A percentile compares a stretch with the other conserved stretches of the same genome.
These are phyloP conservation scores for Ophioninae sp. DNA, from an alignment of 2,888 invertebrate genomes.

Conservation along the genomic window DNA sequence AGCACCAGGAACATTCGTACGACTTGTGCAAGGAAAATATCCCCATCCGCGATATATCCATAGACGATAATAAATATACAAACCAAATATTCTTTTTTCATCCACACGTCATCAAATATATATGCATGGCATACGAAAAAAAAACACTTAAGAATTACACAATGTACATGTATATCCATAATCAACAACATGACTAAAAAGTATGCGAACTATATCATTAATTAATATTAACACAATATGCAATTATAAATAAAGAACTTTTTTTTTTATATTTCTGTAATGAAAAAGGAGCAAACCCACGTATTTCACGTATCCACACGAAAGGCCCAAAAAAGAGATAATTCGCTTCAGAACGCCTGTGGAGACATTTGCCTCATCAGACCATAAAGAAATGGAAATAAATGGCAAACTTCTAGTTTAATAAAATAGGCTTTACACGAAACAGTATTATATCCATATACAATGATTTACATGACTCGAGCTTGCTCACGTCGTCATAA, in stretches of 20 bases:
- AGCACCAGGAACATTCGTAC: slow-evolving; percentile 32
- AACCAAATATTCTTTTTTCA: background rate
- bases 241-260: background rate
- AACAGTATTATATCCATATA: slow-evolving; percentile 41
- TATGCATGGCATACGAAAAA: too few species aligned
- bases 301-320: background rate
- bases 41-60: background rate
- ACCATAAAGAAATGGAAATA: background rate
- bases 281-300: background rate
- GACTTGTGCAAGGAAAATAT: background rate
- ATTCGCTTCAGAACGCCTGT: background rate
- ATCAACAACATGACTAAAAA: background rate
- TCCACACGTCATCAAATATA: too few species aligned
- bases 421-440: slow-evolving; percentile 43
- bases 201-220: background rate
- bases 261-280: background rate
- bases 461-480: slow-evolving; percentile 34
- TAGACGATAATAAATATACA: background rate
- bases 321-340: background rate
- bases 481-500: background rate
- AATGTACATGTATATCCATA: background rate
- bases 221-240: background rate
- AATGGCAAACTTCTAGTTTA: slow-evolving; percentile 20
- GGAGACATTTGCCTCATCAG: background rate
- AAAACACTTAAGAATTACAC: background rate